Conservation (phyloP, 2,888 invertebrate genomes). For the Drosophila melanosoma region DNA sequence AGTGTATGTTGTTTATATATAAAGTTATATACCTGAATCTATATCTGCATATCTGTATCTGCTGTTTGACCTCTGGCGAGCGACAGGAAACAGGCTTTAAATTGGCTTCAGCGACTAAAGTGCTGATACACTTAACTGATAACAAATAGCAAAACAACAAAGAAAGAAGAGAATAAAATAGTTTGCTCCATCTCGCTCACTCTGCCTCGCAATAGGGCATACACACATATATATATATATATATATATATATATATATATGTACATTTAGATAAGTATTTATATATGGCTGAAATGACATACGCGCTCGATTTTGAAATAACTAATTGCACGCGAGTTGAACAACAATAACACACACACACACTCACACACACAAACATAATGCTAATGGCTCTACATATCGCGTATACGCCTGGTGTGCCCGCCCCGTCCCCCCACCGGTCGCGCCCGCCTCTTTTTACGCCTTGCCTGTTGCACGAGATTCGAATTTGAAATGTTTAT, state of each 20-base stretch:
- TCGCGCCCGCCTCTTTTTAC: not conserved
- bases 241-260: slow-evolving; percentile 20
- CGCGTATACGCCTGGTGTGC: slow-evolving; percentile 33
- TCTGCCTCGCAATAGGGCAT: slow-evolving; percentile 5
- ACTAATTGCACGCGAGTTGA: slow-evolving; percentile 69
- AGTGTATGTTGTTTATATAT: not conserved
- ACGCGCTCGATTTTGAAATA: slow-evolving; percentile 52
- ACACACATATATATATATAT: slow-evolving; percentile 12
- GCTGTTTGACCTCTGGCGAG: slow-evolving; percentile 55
- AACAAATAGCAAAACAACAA: slow-evolving; percentile 27
- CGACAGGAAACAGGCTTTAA: slow-evolving; percentile 51
- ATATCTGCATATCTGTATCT: slow-evolving; percentile 30
- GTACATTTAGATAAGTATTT: slow-evolving; percentile 49
- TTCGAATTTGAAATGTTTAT: slow-evolving; percentile 51
- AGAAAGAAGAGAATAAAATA: not conserved
- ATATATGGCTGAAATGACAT: slow-evolving; percentile 57
- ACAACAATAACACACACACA: slow-evolving; percentile 4
- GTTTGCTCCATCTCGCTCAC: slow-evolving; percentile 9
- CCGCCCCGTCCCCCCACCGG: not conserved
- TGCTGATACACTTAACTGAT: slow-evolving; percentile 69
- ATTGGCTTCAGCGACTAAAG: slow-evolving; percentile 50
- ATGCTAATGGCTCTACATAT: slow-evolving; percentile 20
- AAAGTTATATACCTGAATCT: slow-evolving; percentile 18
- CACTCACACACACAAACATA: not conserved
- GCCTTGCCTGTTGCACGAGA: slow-evolving; percentile 53